Evolutionary conservation across 2,797 vertebrate species (phyloP).

Genomic region (Allobates femoralis): DNA sequence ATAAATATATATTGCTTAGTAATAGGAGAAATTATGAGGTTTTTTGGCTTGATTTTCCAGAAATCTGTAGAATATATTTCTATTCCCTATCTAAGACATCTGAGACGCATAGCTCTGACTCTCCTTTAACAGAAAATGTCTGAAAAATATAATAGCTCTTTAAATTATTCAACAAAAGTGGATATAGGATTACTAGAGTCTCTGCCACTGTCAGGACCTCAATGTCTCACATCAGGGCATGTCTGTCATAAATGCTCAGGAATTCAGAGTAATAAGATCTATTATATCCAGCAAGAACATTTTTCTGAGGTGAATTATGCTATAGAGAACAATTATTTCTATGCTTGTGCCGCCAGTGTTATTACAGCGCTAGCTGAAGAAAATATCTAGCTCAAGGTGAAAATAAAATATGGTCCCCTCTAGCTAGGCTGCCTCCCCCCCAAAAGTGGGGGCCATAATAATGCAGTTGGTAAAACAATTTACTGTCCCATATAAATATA

Average conservation of each 20-base stretch:
- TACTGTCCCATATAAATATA: not conserved
- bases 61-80: constrained; percentile 39
- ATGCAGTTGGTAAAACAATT: constrained; percentile 6
- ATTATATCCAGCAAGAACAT: constrained; percentile 32
- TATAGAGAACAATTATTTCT: constrained; percentile 27
- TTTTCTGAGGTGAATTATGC: constrained; percentile 39
- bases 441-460: not conserved
- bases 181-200: constrained; percentile 50
- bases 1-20: constrained; percentile 13
- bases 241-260: constrained; percentile 33
- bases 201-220: constrained; percentile 48
- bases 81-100: constrained; percentile 36
- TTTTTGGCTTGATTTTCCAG: constrained; percentile 35
- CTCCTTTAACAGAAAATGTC: constrained; percentile 49
- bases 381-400: constrained; percentile 33
- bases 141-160: constrained; percentile 50
- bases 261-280: constrained; percentile 45
- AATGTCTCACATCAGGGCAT: constrained; percentile 47
- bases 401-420: constrained; percentile 23
- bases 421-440: not conserved
- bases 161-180: constrained; percentile 54
- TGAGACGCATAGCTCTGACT: constrained; percentile 35
- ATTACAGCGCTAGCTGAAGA: constrained; percentile 13
- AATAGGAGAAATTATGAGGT: not conserved
- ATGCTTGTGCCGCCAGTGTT: constrained; percentile 18